phyloP scores from a whole-genome alignment of 2,888 invertebrate genomes.

The Malacosoma neustria region DNA sequence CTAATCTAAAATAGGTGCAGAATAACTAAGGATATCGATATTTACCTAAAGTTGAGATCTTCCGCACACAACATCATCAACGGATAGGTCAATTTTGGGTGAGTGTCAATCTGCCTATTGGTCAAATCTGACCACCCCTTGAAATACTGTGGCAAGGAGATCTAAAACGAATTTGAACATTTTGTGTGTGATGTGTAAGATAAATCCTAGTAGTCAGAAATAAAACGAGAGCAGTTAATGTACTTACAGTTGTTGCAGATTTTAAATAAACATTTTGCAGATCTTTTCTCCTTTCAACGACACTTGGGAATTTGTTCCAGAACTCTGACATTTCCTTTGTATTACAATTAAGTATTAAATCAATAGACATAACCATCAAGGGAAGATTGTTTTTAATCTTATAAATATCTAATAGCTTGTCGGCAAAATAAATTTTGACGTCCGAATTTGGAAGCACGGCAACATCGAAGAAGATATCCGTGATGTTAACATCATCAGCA shows the following conservation, averaged over 20 bases:
- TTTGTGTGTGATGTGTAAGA: no score
- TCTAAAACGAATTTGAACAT: constrained; percentile 17
- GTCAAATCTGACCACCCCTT: constrained; percentile 46
- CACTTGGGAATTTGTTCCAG: constrained; percentile 29
- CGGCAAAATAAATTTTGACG: constrained; percentile 33
- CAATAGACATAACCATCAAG: constrained; percentile 21
- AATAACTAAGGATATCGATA: not conserved
- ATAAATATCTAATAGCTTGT: constrained; percentile 39
- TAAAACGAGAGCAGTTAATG: no score
- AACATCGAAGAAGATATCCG: constrained; percentile 20
- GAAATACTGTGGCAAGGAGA: constrained; percentile 43
- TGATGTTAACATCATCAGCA: constrained; percentile 16
- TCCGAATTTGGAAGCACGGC: constrained; percentile 47
- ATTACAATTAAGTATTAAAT: constrained; percentile 13
- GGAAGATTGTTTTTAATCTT: constrained; percentile 27
- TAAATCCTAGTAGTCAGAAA: no score
- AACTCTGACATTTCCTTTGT: constrained; percentile 17
- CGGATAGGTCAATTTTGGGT: constrained; percentile 53
- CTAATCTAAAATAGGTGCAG: no score
- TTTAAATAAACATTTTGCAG: constrained; percentile 34
- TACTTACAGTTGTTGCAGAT: constrained; percentile 40
- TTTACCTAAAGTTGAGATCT: constrained; percentile 43
- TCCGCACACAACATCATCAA: constrained; percentile 43
- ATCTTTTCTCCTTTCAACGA: constrained; percentile 37
- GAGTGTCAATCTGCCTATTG: constrained; percentile 47